Evolutionary conservation across 2,797 vertebrate species (phyloP).

Genomic region (Tenualosa ilisha): DNA sequence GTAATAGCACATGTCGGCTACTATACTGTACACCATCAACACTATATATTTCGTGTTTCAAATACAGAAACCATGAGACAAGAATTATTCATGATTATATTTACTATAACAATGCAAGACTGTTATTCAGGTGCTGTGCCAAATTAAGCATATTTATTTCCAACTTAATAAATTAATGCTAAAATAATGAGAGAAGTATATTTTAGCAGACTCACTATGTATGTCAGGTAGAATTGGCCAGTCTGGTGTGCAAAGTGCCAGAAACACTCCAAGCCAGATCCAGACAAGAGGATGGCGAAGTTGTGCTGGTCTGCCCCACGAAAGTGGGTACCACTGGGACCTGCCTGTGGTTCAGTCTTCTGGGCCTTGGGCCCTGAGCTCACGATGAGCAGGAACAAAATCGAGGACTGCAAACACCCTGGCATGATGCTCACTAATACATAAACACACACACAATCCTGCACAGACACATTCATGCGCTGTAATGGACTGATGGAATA

Average conservation of each 20-base stretch:
- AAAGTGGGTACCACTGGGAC: conserved; percentile 57
- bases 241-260: conserved; percentile 83
- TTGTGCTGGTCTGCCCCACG: conserved; percentile 70
- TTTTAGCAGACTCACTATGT: conserved; percentile 70
- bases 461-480: conserved; percentile 36
- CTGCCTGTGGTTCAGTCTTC: conserved; percentile 57
- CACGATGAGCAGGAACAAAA: not conserved
- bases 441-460: conserved; percentile 26
- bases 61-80: not conserved
- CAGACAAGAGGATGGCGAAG: conserved; percentile 72
- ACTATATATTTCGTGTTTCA: not conserved
- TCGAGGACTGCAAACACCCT: not conserved
- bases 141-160: too few relatives aligned
- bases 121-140: too few relatives aligned
- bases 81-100: not conserved
- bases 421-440: not conserved
- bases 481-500: not conserved
- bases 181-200: too few relatives aligned
- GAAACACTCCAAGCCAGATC: conserved; percentile 73
- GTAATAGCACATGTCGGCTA: not conserved
- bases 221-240: conserved; percentile 80
- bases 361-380: conserved; percentile 47
- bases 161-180: too few relatives aligned
- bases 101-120: not conserved
- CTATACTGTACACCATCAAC: too few relatives aligned